Percentiles rank a stretch among this genome's conserved stretches.
Conservation (phyloP, 2,888 invertebrate species). For the Drosophila anomalata region DNA sequence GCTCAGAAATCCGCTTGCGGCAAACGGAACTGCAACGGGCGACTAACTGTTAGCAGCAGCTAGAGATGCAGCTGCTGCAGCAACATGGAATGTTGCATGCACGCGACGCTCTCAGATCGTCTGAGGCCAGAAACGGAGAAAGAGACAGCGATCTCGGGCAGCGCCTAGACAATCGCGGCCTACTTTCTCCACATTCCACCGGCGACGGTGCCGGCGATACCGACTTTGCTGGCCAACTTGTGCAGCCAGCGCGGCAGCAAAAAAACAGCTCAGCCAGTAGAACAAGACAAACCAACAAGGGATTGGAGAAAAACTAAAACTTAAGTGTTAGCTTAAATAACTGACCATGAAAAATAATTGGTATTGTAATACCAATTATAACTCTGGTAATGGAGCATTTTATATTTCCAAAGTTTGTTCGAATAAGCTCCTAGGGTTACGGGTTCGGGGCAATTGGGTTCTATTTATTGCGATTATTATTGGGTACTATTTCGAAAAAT, state of each 20-base stretch:
- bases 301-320: not conserved
- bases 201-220: constrained; percentile 58
- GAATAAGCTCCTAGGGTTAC: no score
- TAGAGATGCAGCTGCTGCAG: constrained; percentile 7
- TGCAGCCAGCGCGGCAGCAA: constrained; percentile 57
- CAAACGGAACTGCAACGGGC: constrained; percentile 81
- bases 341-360: no score
- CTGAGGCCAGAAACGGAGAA: constrained; percentile 27
- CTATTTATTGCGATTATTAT: no score
- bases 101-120: constrained; percentile 63
- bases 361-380: no score
- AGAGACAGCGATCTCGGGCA: constrained; percentile 40
- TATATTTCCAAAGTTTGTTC: no score
- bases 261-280: constrained; percentile 34
- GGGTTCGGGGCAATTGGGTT: no score
- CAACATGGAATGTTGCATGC: constrained; percentile 59
- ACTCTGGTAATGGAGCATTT: not conserved
- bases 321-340: not conserved
- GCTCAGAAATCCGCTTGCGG: constrained; percentile 81
- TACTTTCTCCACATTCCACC: constrained; percentile 84
- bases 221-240: constrained; percentile 56
- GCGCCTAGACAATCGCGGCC: constrained; percentile 76
- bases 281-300: constrained; percentile 8
- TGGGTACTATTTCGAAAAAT: not conserved
- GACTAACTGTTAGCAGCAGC: constrained; percentile 66